Conservation (phyloP, 2,113 vertebrate species). For the Neofelis nebulosa region DNA sequence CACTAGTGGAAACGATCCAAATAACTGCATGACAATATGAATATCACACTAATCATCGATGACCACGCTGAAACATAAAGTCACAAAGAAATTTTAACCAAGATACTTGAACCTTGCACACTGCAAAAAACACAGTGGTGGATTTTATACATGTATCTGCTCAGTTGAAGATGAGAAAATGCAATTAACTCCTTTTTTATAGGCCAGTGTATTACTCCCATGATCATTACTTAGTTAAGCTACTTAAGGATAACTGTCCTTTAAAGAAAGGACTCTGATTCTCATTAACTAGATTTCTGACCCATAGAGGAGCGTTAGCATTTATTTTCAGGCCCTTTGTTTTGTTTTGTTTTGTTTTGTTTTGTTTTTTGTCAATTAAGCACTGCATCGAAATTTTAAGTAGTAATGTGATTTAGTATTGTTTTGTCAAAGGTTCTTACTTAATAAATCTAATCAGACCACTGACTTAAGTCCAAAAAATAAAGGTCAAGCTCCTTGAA, state of each 20-base stretch:
- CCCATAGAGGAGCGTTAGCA: constrained; percentile 72
- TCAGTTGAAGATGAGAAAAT: constrained; percentile 71
- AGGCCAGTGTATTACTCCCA: constrained; percentile 50
- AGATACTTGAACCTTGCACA: not conserved
- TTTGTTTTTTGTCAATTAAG: constrained; percentile 43
- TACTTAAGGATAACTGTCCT: constrained; percentile 77
- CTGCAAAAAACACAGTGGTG: not conserved
- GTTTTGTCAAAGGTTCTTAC: constrained; percentile 61
- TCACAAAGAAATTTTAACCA: not conserved
- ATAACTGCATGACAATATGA: not conserved
- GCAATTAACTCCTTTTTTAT: constrained; percentile 75
- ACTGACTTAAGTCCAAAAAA: constrained; percentile 42
- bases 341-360: constrained; percentile 47
- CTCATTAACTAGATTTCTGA: constrained; percentile 80
- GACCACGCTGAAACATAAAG: not conserved
- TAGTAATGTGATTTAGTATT: constrained; percentile 53
- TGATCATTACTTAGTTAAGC: constrained; percentile 75
- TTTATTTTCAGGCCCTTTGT: constrained; percentile 66
- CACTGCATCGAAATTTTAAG: constrained; percentile 62
- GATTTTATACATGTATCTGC: constrained; percentile 62
- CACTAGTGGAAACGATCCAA: not conserved
- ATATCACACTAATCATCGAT: not conserved
- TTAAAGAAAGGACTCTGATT: constrained; percentile 71
- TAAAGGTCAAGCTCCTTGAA: constrained; percentile 35
- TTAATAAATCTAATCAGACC: constrained; percentile 61